Conservation (phyloP, 2,888 invertebrate species). For the Gastracanthus pulcherrimus region DNA sequence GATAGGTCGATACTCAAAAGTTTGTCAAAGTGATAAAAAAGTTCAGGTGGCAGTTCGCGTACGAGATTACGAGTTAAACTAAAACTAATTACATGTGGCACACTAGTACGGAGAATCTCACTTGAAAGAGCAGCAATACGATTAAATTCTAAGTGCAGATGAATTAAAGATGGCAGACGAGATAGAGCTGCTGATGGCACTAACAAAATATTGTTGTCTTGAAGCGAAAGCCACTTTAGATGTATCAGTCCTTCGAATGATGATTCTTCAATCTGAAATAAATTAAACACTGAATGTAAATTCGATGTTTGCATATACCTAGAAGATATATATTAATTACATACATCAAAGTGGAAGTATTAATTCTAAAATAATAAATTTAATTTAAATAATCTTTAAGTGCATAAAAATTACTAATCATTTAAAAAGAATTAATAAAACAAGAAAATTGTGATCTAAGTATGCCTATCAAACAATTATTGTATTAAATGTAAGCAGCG, state of each 20-base stretch:
- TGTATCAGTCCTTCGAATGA: slow-evolving; percentile 90
- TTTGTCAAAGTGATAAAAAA: slow-evolving; percentile 88
- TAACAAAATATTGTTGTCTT: slow-evolving; percentile 92
- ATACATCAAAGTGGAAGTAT: no score
- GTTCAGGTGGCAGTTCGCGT: slow-evolving; percentile 88
- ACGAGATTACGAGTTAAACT: slow-evolving; percentile 91
- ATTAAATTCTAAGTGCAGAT: slow-evolving; percentile 90
- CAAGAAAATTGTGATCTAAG: no score
- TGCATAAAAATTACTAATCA: no score
- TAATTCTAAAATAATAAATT: no score
- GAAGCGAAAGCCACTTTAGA: slow-evolving; percentile 87
- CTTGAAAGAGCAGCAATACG: slow-evolving; percentile 91
- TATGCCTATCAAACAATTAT: no score
- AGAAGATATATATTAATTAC: no score
- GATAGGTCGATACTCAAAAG: slow-evolving; percentile 87
- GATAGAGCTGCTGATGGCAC: slow-evolving; percentile 91
- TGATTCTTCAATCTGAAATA: slow-evolving; percentile 88
- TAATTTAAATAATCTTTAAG: no score
- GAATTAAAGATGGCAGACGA: slow-evolving; percentile 85
- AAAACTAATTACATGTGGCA: slow-evolving; percentile 84
- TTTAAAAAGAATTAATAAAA: no score
- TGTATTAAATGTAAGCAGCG: no score
- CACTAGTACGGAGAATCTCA: slow-evolving; percentile 86
- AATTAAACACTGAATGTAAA: no score
- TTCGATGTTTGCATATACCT: no score